These are phyloP conservation scores for Aptenodytes patagonicus DNA, from an alignment of 2,113 vertebrate genomes.

Conservation along the genomic window DNA sequence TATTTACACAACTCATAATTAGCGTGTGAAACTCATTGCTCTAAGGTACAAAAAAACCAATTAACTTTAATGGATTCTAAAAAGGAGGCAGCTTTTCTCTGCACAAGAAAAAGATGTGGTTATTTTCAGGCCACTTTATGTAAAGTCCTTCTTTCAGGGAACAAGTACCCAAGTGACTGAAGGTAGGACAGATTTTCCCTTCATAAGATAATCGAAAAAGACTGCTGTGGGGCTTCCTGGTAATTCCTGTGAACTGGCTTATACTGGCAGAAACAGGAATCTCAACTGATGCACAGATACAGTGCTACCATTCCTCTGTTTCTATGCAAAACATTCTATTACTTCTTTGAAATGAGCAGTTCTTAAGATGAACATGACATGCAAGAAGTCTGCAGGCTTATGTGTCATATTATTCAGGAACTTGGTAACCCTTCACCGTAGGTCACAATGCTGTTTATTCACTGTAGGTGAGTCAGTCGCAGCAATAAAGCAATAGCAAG, in stretches of 20 bases:
- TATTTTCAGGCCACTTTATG: not conserved
- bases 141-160: not conserved
- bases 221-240: not conserved
- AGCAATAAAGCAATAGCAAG: not conserved
- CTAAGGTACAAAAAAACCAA: not conserved
- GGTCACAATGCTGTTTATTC: not conserved
- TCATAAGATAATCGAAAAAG: not conserved
- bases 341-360: not conserved
- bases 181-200: not conserved
- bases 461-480: not conserved
- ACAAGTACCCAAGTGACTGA: not conserved
- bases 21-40: not conserved
- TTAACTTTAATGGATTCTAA: not conserved
- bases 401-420: not conserved
- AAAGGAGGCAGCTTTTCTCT: not conserved
- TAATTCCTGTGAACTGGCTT: not conserved
- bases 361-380: not conserved
- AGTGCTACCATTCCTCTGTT: not conserved
- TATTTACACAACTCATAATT: slow-evolving; percentile 33
- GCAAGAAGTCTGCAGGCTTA: not conserved
- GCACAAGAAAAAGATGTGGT: not conserved
- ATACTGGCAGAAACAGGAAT: not conserved
- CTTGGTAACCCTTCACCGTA: not conserved
- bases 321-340: not conserved
- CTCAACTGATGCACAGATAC: not conserved